Base-by-base conservation (phyloP, 1,140 invertebrate genomes). In the Bathynomus jamesi region DNA sequence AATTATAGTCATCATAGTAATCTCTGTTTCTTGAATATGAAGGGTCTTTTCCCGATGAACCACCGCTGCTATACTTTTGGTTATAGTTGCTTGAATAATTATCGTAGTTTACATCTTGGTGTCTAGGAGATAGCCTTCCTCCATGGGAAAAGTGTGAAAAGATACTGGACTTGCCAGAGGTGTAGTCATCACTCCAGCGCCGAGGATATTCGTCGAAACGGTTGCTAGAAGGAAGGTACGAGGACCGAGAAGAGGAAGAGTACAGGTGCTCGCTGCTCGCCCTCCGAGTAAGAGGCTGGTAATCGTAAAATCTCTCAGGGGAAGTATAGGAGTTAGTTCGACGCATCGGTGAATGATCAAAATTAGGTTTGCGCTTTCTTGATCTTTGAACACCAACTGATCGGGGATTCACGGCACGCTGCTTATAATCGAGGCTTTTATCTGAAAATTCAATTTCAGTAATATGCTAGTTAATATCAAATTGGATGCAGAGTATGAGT, bases 391-490 rank as follows among this genome's bases (percentile, higher is more conserved):
- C 21, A 21, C 40, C 21, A 17, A 53, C 2, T 21, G 40, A 53
- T 53, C 40, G 40, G 40, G 40, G 21, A 53, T 21, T 53, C 21
- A 21, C 21, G 13, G 40, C 13, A 17, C 40, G 40, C 5, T 53
- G 40, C 21, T 21, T 53, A 53, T 53, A 53, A 69, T 69, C 46
- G 60, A 69, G 46, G 61, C 61, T 60, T 69, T 29, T 69, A 69
- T 69, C 46, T 69, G 60, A 29, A 69, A 60, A 60, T 69, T 60
- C 60, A 69, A 60, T 40, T 32, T 40, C 46, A 67, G 32, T 40
- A 40, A 67, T 67, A 67, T 67, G 46, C 46, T 40, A 4, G 46
- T 67, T 40, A 40, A 40, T 32, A 67, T 67, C 24, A 40, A 67
- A 40, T 40, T 67, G 46, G 32, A 67, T 67, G 46, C 46, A 67